Conservation (phyloP, 2,113 vertebrate species). For the Octodon degus region DNA sequence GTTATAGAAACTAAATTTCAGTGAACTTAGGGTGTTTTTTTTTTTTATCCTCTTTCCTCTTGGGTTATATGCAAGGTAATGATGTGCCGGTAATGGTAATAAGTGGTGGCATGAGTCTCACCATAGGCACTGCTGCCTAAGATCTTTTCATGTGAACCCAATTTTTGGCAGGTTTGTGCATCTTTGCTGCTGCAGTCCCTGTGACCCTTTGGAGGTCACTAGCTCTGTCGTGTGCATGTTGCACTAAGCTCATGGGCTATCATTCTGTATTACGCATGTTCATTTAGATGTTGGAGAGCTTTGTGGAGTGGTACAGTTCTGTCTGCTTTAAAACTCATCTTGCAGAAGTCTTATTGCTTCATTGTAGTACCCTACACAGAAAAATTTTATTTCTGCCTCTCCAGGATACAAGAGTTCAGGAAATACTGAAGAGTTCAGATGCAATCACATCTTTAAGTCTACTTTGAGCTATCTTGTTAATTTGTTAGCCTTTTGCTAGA, state of each 20-base stretch:
- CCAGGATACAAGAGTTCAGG: not conserved
- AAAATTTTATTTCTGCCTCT: not conserved
- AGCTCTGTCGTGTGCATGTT: not conserved
- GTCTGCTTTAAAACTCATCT: not conserved
- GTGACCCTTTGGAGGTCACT: not conserved
- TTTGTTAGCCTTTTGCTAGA: not conserved
- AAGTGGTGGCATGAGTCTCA: not conserved
- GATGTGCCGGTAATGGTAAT: not conserved
- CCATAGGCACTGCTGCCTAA: not conserved
- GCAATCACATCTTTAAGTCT: not conserved
- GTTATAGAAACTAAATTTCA: slow-evolving; percentile 24
- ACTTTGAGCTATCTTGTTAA: not conserved
- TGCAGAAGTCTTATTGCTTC: not conserved
- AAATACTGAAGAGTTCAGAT: not conserved
- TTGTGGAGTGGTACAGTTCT: not conserved
- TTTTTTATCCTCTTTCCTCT: slow-evolving; percentile 1
- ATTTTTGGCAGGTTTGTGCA: slow-evolving; percentile 1
- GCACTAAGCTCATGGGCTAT: not conserved
- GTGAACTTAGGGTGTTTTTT: not conserved
- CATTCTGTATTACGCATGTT: not conserved
- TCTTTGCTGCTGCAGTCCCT: not conserved
- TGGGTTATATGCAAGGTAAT: not conserved
- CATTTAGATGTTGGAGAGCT: not conserved
- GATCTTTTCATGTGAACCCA: slow-evolving; percentile 4
- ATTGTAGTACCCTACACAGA: not conserved